Conservation (phyloP, 1,140 invertebrate species). For the Carcinoscorpius rotundicauda region DNA sequence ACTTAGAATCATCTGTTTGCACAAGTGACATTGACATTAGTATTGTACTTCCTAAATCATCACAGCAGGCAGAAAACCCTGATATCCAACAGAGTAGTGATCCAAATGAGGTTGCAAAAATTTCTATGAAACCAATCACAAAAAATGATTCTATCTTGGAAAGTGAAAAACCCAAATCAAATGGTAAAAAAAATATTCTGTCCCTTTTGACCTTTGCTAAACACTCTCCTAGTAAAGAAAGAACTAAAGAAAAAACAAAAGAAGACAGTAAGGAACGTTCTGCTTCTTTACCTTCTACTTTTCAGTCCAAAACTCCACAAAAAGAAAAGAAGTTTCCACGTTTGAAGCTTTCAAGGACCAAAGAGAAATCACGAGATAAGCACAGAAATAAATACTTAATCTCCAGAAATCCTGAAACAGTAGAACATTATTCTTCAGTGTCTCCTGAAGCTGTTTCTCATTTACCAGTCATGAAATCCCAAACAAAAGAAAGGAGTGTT, state of each 20-base stretch:
- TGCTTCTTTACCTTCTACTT: slow-evolving; percentile 21
- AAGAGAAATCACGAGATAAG: slow-evolving; percentile 38
- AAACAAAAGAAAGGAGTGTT: too few species aligned
- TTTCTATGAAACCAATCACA: slow-evolving; percentile 1
- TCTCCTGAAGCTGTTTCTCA: too few species aligned
- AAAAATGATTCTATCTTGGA: slow-evolving; percentile 6
- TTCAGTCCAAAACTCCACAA: slow-evolving; percentile 21
- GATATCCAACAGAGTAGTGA: too few species aligned
- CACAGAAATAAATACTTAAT: too few species aligned
- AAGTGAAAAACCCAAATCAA: slow-evolving; percentile 15
- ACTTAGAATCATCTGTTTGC: slow-evolving; percentile 6
- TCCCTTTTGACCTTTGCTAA: slow-evolving; percentile 21
- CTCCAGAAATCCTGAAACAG: too few species aligned
- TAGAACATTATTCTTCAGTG: too few species aligned
- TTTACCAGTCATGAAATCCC: too few species aligned
- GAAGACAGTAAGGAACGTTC: slow-evolving; percentile 12
- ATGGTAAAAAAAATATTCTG: slow-evolving; percentile 20
- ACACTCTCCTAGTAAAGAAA: slow-evolving; percentile 16
- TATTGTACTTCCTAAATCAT: not conserved
- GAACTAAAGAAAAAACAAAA: slow-evolving; percentile 19
- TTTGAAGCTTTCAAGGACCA: slow-evolving; percentile 44
- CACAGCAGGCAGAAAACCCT: too few species aligned
- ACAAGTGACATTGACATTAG: slow-evolving; percentile 3
- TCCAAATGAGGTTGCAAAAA: too few species aligned
- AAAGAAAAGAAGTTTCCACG: slow-evolving; percentile 36